These are phyloP conservation scores for Anas georgica DNA, from an alignment of 2,797 vertebrate species.

Conservation along the genomic window DNA sequence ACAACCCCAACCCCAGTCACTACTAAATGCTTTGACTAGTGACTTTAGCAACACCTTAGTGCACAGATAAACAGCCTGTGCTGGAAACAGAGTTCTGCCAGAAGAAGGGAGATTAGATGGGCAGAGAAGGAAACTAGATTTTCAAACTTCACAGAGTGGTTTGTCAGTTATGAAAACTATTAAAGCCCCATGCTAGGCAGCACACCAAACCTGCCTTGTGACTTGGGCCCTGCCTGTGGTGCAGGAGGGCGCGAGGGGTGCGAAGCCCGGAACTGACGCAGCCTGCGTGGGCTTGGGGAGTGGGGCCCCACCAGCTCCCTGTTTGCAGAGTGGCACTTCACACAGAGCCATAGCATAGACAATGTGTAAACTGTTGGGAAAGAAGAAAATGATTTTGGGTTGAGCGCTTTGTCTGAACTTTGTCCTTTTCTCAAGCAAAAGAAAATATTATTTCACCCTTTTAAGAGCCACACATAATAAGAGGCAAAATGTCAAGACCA, in stretches of 20 bases:
- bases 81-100: background rate
- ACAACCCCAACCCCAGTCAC: too few species aligned
- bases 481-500: slow-evolving; percentile 84
- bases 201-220: rapidly evolving
- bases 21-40: background rate
- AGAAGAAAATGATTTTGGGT: slow-evolving; percentile 74
- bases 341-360: background rate
- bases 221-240: background rate
- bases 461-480: slow-evolving; percentile 84
- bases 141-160: background rate
- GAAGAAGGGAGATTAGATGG: rapidly evolving
- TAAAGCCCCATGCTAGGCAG: rapidly evolving
- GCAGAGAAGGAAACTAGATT: background rate
- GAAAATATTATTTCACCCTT: slow-evolving; percentile 87
- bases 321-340: background rate
- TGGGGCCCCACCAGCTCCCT: background rate
- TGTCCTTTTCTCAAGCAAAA: slow-evolving; percentile 84
- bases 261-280: rapidly evolving
- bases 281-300: background rate
- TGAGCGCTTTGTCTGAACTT: slow-evolving; percentile 80
- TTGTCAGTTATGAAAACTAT: background rate
- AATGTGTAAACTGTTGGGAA: slow-evolving; percentile 53
- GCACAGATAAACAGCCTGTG: background rate
- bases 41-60: rapidly evolving
- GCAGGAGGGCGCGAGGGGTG: background rate